A percentile compares a stretch with the other conserved stretches of the same genome.
phyloP scores from a whole-genome alignment of 2,113 vertebrate species.

The Prunella fulvescens region DNA sequence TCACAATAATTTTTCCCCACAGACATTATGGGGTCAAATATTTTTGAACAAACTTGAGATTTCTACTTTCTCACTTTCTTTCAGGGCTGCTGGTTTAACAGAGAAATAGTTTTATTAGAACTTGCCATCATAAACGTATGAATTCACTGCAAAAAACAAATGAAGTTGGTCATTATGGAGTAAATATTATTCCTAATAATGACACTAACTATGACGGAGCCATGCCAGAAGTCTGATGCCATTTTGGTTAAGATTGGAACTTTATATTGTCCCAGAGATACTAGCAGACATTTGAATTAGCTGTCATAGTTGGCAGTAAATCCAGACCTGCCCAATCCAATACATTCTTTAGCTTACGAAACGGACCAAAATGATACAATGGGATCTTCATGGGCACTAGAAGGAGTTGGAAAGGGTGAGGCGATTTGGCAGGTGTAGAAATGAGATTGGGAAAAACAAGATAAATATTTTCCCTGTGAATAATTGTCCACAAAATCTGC shows the following conservation, averaged over 20 bases:
- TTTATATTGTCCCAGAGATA: background rate
- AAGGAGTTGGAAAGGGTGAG: conserved; percentile 34
- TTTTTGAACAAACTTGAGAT: background rate
- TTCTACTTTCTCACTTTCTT: background rate
- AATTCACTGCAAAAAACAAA: background rate
- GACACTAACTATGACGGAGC: background rate
- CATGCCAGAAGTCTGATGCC: conserved; percentile 17
- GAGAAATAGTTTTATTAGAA: background rate
- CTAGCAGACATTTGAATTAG: background rate
- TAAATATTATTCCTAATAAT: background rate
- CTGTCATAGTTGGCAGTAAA: conserved; percentile 22
- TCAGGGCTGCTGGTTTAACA: background rate
- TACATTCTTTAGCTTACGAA: conserved; percentile 22
- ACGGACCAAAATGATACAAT: conserved; percentile 41
- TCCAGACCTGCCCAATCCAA: conserved; percentile 7
- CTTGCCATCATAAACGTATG: background rate
- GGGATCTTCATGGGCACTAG: conserved; percentile 13
- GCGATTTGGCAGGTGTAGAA: conserved; percentile 10
- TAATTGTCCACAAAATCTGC: conserved; percentile 13
- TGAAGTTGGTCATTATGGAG: background rate
- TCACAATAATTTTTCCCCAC: background rate
- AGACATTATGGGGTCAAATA: background rate
- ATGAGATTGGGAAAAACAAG: conserved; percentile 39
- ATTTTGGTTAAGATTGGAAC: conserved; percentile 33
- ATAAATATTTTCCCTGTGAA: conserved; percentile 49